Conservation (phyloP, 1,140 invertebrate species). For the Penaeus vannamei region DNA sequence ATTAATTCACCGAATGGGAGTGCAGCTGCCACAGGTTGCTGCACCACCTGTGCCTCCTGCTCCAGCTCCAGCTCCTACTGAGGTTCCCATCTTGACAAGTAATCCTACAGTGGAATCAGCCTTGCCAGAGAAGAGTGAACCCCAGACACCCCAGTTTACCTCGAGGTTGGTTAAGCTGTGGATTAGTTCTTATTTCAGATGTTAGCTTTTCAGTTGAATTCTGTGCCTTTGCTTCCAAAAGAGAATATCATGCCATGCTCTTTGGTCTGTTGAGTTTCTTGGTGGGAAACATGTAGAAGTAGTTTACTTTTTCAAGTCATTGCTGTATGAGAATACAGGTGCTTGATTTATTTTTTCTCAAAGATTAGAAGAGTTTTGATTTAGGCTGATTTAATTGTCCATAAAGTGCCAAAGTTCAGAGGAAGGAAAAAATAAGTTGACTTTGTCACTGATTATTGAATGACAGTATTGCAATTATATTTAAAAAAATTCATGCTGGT, state of each 20-base stretch:
- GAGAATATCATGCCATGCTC: not conserved
- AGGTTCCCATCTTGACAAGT: not conserved
- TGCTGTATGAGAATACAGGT: too few relatives aligned
- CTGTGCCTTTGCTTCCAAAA: not conserved
- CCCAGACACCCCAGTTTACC: not conserved
- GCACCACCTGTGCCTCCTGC: conserved; percentile 9
- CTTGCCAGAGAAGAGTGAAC: not conserved
- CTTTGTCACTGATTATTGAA: too few relatives aligned
- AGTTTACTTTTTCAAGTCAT: too few relatives aligned
- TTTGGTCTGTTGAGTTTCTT: too few relatives aligned
- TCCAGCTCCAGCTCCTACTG: not conserved
- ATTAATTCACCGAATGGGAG: conserved; percentile 48
- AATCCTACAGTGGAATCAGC: not conserved
- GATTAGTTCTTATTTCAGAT: not conserved
- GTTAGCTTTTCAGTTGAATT: too few relatives aligned
- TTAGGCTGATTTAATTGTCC: not conserved
- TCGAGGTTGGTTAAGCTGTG: not conserved
- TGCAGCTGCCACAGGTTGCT: conserved; percentile 36
- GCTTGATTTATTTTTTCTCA: too few relatives aligned
- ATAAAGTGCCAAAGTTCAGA: not conserved
- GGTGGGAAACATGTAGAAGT: too few relatives aligned
- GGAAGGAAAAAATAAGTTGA: too few relatives aligned
- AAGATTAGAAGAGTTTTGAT: not conserved
- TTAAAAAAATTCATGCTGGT: too few relatives aligned
- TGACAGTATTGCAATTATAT: too few relatives aligned